Evolutionary conservation across 37 sponge, comb jelly and placozoan species (phyloP), one percentile per base, ranked within the genome.

Genomic region (Cliona cf. orientalis): DNA sequence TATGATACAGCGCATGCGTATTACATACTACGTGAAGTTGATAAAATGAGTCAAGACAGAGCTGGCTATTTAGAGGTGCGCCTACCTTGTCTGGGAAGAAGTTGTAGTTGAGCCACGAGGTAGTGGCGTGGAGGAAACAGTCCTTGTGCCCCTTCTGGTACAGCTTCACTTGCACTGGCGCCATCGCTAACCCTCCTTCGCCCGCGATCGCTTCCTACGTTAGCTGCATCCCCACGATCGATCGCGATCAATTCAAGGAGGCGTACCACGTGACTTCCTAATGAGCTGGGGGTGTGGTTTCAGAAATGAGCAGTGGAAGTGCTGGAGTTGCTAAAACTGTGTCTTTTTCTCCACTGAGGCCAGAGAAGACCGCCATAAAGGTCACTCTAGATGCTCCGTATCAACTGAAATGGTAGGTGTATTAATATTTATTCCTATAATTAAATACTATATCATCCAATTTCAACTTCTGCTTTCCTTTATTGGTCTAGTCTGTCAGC

Each of bases 71-170:
- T 26, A 45, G 44, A 42, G 11, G 3, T 33, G 17, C 5, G 2
- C 70, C 33, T 74, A 82, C 83, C 46, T 72, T 31, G 39, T 58
- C 38, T 42, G 49, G 33, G 45, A 49, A 60, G 71, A 73, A 59
- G 21, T 67, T 75, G 46, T 85, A 82, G 26, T 61, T 82, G 37
- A 82, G 29, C 71, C 70, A 77, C 19, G 23, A 42, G 1, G 42
- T 34, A 2, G 75, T 59, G 1, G 80, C 89, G 40, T 88, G 89
- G 35, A 88, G 34, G 22, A 88, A 88, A 45, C 89, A 82, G 78
- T 88, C 89, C 1, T 57, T 53, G 46, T 88, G 83, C 11, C 56
- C 78, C 23, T 42, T 67, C 40, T 46, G 38, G 56, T 70, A 82
- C 5, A 88, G 43, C 40, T 72, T 76, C 36, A 71, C 89, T 5